Evolutionary conservation across 2,888 invertebrate species (phyloP).

Genomic region (Drosophila robusta): DNA sequence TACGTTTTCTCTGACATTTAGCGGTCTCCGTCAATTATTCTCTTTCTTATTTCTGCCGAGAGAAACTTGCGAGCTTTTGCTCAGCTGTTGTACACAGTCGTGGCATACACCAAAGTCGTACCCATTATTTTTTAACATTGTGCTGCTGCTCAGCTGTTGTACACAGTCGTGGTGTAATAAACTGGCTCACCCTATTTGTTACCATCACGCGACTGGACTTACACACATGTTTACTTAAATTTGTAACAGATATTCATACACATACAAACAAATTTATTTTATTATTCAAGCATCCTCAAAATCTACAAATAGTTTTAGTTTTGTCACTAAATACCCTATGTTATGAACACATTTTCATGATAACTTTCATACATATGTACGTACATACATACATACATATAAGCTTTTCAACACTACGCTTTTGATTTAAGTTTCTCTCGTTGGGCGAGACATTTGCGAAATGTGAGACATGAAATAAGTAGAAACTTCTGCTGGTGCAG

Average conservation of each 20-base stretch:
- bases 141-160: no score
- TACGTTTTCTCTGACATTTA: slow-evolving; percentile 44
- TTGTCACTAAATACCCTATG: background rate
- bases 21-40: slow-evolving; percentile 10
- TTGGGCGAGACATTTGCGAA: slow-evolving; percentile 38
- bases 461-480: slow-evolving; percentile 34
- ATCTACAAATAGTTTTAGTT: background rate
- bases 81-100: slow-evolving; percentile 66
- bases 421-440: slow-evolving; percentile 44
- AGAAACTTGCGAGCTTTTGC: slow-evolving; percentile 48
- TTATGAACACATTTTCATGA: background rate
- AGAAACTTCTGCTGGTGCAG: slow-evolving; percentile 17
- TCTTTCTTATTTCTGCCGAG: slow-evolving; percentile 19
- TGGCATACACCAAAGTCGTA: slow-evolving; percentile 13
- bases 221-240: background rate
- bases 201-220: no score
- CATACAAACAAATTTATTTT: background rate
- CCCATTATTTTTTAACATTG: background rate
- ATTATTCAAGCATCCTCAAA: background rate
- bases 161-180: background rate
- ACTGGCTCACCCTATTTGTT: background rate
- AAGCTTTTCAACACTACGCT: slow-evolving; percentile 55
- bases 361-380: background rate
- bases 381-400: background rate
- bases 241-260: background rate